phyloP scores from a whole-genome alignment of 2,797 vertebrate species.

The Cuculus canorus region DNA sequence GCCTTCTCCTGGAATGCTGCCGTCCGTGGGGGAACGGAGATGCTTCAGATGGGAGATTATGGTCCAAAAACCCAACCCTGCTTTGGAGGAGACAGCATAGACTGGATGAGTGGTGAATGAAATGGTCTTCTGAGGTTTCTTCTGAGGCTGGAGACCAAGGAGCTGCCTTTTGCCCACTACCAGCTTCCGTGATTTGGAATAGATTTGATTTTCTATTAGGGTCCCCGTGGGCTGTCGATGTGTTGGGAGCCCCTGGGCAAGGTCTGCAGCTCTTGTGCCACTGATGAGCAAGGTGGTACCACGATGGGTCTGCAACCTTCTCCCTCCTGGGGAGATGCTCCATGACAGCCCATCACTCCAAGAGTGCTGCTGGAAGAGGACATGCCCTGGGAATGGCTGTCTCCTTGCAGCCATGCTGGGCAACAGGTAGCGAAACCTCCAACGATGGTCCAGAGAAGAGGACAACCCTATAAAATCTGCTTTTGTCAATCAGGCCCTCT shows the following conservation, averaged over 20 bases:
- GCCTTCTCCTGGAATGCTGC: slow-evolving; percentile 2
- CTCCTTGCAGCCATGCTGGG: fast-evolving
- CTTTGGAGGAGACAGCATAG: neutral
- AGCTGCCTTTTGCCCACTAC: neutral
- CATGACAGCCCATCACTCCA: neutral
- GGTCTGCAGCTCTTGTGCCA: neutral
- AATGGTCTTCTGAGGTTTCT: neutral
- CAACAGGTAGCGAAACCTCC: neutral
- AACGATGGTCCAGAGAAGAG: neutral
- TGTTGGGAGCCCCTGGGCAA: neutral
- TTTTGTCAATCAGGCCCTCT: neutral
- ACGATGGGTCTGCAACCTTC: neutral
- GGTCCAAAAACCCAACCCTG: neutral
- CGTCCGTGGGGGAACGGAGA: neutral
- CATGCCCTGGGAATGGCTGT: neutral
- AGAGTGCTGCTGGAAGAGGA: neutral
- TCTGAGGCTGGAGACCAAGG: neutral
- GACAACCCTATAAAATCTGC: neutral
- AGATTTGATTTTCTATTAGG: fast-evolving
- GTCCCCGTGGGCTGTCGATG: fast-evolving
- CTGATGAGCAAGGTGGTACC: neutral
- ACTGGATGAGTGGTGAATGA: fast-evolving
- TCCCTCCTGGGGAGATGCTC: neutral
- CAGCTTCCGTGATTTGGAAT: neutral
- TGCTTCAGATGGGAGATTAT: neutral